Base-by-base conservation (phyloP, 1,140 invertebrate genomes). In the Heterodera carotae region DNA sequence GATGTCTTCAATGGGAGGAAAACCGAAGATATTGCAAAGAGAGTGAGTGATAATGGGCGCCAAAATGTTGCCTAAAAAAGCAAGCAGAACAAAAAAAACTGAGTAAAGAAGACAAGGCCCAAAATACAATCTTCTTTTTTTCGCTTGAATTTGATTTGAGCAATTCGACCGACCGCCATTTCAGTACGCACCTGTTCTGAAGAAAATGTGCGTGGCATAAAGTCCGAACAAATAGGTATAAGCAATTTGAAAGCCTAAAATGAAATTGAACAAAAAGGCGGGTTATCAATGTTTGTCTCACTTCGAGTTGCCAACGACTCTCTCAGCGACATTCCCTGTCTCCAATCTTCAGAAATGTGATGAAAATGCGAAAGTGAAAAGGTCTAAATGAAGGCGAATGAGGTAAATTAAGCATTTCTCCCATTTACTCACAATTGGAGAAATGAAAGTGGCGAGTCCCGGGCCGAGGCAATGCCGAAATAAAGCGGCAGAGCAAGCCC, bases 141-240 rank as follows among this genome's bases (percentile, higher is more conserved):
- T 62, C 18, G n/a, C 59, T n/a, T 18, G n/a, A n/a, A n/a, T n/a
- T n/a, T n/a, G n/a, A n/a, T n/a, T n/a, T n/a, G n/a, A n/a, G 4
- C 29, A 31, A 62, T 62, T 62, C 2, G 8, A 6, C n/a, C n/a
- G 36, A 33, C 31, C n/a, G 15, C 27, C 0, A 10, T 34, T 18
- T n/a, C n/a, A n/a, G n/a, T n/a, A n/a, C n/a, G n/a, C n/a, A 78
- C 77, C 77, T 43, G 77, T 78, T 18, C 56, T 48, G 29, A 78
- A 77, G 68, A 78, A 78, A 27, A 78, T 39, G 56, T 69, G 29
- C 22, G 77, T 78, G 25, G 77, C 77, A 33, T 78, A 78, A 36
- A 77, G 22, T 25, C 77, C 77, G 34, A 78, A 78, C 62, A 78
- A 56, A 43, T 78, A 78, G 15, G 77, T 78, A 34, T 78, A 78